These are phyloP conservation scores for Trachythela sp. DNA, from an alignment of 64 coral and sea anemone species.

Conservation along the genomic window DNA sequence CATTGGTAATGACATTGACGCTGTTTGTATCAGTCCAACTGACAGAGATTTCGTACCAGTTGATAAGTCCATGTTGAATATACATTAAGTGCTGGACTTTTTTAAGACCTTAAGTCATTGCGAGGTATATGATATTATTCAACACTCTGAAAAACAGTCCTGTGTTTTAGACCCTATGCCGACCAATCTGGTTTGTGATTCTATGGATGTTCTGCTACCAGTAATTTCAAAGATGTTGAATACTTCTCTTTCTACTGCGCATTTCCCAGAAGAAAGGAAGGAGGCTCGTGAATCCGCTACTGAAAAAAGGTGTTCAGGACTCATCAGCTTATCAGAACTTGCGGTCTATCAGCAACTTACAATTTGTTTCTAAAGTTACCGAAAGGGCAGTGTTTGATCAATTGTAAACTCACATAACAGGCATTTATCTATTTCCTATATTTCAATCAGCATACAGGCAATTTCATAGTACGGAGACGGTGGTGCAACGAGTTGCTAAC, in stretches of 20 bases:
- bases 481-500: not conserved
- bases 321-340: not conserved
- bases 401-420: not conserved
- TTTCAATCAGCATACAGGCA: not conserved
- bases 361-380: not conserved
- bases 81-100: no score
- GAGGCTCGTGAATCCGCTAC: no score
- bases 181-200: constrained; percentile 16
- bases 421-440: not conserved
- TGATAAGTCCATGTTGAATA: constrained; percentile 30
- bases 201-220: constrained; percentile 3
- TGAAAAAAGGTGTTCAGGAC: no score
- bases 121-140: constrained; percentile 6
- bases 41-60: not conserved
- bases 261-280: no score
- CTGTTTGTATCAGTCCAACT: not conserved
- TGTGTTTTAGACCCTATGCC: constrained; percentile 37
- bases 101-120: no score
- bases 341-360: not conserved
- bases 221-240: no score
- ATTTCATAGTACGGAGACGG: not conserved
- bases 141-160: constrained; percentile 32
- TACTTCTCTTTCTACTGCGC: no score
- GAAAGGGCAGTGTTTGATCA: not conserved
- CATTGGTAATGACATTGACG: not conserved